Conservation (phyloP, 2,797 vertebrate species). For the Tolypeutes matacus region DNA sequence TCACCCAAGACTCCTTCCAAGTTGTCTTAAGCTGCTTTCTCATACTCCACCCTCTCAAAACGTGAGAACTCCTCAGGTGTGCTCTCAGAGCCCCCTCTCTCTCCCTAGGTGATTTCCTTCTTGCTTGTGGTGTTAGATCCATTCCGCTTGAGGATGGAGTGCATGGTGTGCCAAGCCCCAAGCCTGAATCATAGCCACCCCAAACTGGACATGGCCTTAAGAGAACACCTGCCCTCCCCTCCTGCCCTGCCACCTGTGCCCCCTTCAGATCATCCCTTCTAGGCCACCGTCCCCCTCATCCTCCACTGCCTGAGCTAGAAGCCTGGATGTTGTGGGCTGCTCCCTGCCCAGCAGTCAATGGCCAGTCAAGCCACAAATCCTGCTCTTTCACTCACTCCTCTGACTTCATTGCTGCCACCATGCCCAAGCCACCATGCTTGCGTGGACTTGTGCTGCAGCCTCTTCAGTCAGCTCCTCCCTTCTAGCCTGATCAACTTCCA, state of each 20-base stretch:
- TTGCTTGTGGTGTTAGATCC: neutral
- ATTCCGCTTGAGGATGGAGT: too few relatives aligned
- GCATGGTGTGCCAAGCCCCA: neutral
- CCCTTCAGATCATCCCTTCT: neutral
- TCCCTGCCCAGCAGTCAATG: neutral
- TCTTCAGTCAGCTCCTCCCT: neutral
- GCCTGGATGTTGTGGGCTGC: neutral
- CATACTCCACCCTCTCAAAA: neutral
- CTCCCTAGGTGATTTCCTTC: neutral
- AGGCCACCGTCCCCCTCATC: neutral
- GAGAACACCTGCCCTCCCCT: neutral
- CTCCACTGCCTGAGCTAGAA: neutral
- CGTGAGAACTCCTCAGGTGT: neutral
- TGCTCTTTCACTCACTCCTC: neutral
- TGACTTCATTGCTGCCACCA: neutral
- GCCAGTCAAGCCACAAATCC: neutral
- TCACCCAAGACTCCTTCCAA: neutral
- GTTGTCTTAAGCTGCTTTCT: neutral
- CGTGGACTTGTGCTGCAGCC: neutral
- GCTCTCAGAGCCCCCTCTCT: neutral
- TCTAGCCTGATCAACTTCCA: neutral
- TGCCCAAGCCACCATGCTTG: neutral
- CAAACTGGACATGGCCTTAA: neutral
- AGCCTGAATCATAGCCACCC: neutral
- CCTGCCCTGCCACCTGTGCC: neutral